Evolutionary conservation across 2,113 vertebrate species (phyloP).

Genomic region (Callospermophilus lateralis): DNA sequence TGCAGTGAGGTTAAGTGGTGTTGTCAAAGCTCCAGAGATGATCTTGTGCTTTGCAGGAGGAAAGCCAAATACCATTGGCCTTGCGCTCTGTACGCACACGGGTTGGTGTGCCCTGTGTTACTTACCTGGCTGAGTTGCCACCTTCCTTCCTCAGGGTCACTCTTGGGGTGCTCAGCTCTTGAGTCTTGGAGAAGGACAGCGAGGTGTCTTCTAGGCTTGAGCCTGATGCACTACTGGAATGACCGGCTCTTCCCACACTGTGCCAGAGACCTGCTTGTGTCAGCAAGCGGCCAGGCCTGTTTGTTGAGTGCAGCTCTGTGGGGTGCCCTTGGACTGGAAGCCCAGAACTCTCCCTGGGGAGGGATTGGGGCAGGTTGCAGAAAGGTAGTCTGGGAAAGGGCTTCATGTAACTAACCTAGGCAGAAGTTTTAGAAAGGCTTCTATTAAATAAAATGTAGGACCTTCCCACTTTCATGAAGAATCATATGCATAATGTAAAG

Average conservation of each 20-base stretch:
- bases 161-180: accelerated
- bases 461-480: not conserved
- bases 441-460: not conserved
- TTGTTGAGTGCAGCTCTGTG: accelerated
- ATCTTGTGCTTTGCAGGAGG: too few relatives aligned
- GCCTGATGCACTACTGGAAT: not conserved
- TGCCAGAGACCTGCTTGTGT: not conserved
- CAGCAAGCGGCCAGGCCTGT: not conserved
- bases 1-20: too few relatives aligned
- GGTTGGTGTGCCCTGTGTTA: accelerated
- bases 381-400: not conserved
- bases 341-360: not conserved
- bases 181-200: accelerated
- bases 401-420: not conserved
- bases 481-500: accelerated
- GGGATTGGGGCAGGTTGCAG: accelerated
- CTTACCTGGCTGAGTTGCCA: not conserved
- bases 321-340: not conserved
- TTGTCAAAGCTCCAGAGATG: too few relatives aligned
- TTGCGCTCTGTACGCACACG: not conserved
- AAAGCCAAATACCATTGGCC: too few relatives aligned
- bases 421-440: not conserved
- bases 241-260: not conserved
- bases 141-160: accelerated
- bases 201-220: not conserved